phyloP scores from a whole-genome alignment of 1,140 invertebrate genomes.

The Brachionus koreanus region DNA sequence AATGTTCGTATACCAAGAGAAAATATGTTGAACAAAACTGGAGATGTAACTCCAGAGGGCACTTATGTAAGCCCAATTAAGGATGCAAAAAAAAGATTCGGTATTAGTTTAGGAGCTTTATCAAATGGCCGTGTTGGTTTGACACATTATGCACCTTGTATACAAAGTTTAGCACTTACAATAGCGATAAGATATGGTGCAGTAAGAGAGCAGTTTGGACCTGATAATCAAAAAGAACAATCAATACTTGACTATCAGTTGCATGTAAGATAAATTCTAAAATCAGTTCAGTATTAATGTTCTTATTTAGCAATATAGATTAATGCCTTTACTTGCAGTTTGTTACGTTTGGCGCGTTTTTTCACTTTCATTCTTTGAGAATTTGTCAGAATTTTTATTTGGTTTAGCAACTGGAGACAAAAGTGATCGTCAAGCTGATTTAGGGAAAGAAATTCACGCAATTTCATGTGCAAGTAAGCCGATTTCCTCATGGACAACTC shows the following conservation, averaged over 20 bases:
- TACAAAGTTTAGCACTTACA: conserved; percentile 69
- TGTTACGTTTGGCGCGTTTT: conserved; percentile 73
- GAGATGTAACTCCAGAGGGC: too few relatives aligned
- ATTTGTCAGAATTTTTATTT: conserved; percentile 62
- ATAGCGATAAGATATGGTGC: conserved; percentile 86
- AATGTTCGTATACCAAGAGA: conserved; percentile 76
- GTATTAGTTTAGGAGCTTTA: too few relatives aligned
- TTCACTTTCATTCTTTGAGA: conserved; percentile 63
- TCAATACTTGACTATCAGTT: conserved; percentile 43
- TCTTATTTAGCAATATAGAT: conserved; percentile 65
- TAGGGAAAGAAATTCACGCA: conserved; percentile 81
- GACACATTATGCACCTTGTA: conserved; percentile 66
- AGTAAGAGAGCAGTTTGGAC: conserved; percentile 81
- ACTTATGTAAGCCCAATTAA: conserved; percentile 69
- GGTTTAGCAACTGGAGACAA: conserved; percentile 57
- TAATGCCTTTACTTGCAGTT: conserved; percentile 81
- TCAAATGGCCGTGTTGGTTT: too few relatives aligned
- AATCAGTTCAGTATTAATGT: background rate
- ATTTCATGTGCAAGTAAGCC: conserved; percentile 84
- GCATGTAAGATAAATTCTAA: conserved; percentile 16
- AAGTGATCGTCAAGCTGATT: conserved; percentile 61
- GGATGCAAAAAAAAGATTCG: too few relatives aligned
- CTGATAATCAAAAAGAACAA: conserved; percentile 59
- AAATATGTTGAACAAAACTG: too few relatives aligned
- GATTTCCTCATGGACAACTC: conserved; percentile 73